These are phyloP conservation scores for Scaptodrosophila latifasciaeformis DNA, from an alignment of 2,888 invertebrate genomes.

Conservation along the genomic window DNA sequence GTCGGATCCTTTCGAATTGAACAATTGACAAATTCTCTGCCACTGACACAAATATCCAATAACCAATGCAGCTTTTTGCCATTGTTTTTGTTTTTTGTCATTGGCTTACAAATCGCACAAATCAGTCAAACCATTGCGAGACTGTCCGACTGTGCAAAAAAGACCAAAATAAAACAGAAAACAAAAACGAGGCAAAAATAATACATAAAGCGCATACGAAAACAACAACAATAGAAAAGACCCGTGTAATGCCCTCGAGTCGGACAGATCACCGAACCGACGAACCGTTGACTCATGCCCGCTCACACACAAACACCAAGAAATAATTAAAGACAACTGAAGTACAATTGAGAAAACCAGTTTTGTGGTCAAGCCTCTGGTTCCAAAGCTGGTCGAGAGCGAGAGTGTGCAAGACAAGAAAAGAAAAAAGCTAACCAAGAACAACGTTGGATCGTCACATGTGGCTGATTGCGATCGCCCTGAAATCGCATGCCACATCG, in stretches of 20 bases:
- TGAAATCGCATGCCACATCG: neutral
- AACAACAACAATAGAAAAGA: slow-evolving; percentile 40
- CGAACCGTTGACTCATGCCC: slow-evolving; percentile 58
- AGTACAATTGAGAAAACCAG: slow-evolving; percentile 39
- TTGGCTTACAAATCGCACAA: slow-evolving; percentile 36
- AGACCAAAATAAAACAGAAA: slow-evolving; percentile 10
- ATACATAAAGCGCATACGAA: too few species aligned
- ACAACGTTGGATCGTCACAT: slow-evolving; percentile 40
- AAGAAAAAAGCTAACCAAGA: slow-evolving; percentile 44
- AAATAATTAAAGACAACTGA: slow-evolving; percentile 32
- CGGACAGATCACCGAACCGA: too few species aligned
- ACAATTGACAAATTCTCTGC: slow-evolving; percentile 27
- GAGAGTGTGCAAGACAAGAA: slow-evolving; percentile 50
- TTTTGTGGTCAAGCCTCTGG: slow-evolving; percentile 22
- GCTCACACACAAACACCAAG: slow-evolving; percentile 43
- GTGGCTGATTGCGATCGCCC: slow-evolving; percentile 11
- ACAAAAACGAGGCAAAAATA: slow-evolving; percentile 8
- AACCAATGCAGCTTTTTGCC: slow-evolving; percentile 17
- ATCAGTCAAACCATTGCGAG: slow-evolving; percentile 30
- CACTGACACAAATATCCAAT: slow-evolving; percentile 62
- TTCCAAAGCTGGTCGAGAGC: slow-evolving; percentile 32
- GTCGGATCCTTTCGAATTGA: slow-evolving; percentile 45
- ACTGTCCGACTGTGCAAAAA: slow-evolving; percentile 6
- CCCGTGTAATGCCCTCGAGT: slow-evolving; percentile 41
- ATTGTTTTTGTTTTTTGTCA: slow-evolving; percentile 27